Conservation (phyloP, 2,113 vertebrate species). For the Callospermophilus lateralis region DNA sequence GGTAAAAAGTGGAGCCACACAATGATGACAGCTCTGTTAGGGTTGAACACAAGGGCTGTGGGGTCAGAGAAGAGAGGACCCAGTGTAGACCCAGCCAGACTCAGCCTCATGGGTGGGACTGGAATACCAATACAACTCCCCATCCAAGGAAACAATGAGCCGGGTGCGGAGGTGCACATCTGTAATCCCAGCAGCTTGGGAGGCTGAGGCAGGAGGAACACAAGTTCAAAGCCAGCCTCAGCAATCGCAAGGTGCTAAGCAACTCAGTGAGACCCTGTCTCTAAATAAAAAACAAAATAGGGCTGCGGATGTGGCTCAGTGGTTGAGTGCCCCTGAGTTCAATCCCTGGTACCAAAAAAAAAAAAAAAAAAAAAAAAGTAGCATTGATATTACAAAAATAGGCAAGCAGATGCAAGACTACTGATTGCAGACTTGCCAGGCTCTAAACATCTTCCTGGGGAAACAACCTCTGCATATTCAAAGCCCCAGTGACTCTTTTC, state of each 20-base stretch:
- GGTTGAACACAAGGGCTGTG: rapidly evolving
- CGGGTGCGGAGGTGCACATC: no score
- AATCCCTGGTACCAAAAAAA: no score
- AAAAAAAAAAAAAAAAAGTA: background rate
- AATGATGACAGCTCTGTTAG: rapidly evolving
- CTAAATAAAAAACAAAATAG: no score
- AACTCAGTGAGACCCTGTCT: no score
- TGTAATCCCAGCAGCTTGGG: no score
- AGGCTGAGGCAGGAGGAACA: no score
- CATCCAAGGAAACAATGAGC: background rate
- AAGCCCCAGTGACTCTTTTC: background rate
- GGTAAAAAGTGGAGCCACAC: background rate
- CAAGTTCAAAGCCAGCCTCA: no score
- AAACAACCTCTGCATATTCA: background rate
- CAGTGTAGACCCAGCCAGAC: no score
- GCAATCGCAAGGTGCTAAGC: no score
- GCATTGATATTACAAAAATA: background rate
- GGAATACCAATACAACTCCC: background rate
- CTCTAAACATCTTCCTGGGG: background rate
- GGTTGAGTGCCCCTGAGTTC: no score
- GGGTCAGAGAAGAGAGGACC: background rate
- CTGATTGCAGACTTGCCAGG: background rate
- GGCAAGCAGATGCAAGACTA: background rate
- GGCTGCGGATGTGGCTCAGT: no score
- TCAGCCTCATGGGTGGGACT: background rate